phyloP scores from a whole-genome alignment of 1,140 invertebrate species.

The Drosophila trapezifrons region DNA sequence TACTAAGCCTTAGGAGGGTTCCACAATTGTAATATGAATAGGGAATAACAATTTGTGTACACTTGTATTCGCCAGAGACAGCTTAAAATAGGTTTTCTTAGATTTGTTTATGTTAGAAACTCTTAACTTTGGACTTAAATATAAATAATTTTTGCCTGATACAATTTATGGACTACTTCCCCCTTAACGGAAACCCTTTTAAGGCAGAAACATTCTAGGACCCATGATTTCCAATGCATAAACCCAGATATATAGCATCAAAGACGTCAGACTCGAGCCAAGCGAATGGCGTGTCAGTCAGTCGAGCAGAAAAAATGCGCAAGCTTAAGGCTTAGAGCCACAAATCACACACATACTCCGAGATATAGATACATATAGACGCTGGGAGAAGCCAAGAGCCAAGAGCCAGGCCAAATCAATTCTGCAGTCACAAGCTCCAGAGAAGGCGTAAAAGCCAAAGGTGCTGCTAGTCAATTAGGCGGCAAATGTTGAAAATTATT shows the following conservation, averaged over 20 bases:
- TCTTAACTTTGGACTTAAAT: no score
- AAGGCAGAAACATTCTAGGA: no score
- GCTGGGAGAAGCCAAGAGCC: constrained; percentile 38
- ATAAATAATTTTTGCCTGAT: background rate
- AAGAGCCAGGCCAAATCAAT: constrained; percentile 53
- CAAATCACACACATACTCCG: constrained; percentile 15
- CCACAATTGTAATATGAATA: no score
- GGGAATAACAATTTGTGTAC: no score
- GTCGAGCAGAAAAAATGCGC: constrained; percentile 70
- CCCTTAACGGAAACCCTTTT: no score
- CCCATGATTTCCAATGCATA: background rate
- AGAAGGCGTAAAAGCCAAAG: constrained; percentile 57
- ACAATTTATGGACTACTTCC: background rate
- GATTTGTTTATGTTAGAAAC: no score
- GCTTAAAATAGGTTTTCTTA: no score
- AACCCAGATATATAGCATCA: constrained; percentile 42
- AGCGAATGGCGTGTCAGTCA: constrained; percentile 62
- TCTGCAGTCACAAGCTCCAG: constrained; percentile 25
- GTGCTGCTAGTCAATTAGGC: constrained; percentile 67
- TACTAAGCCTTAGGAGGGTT: no score
- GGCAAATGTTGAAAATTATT: constrained; percentile 66
- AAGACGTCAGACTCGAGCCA: constrained; percentile 32
- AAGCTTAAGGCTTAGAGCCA: constrained; percentile 45
- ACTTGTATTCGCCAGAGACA: no score
- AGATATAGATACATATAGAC: constrained; percentile 12